Conservation (phyloP, 2,113 vertebrate genomes). For the Spea bombifrons region DNA sequence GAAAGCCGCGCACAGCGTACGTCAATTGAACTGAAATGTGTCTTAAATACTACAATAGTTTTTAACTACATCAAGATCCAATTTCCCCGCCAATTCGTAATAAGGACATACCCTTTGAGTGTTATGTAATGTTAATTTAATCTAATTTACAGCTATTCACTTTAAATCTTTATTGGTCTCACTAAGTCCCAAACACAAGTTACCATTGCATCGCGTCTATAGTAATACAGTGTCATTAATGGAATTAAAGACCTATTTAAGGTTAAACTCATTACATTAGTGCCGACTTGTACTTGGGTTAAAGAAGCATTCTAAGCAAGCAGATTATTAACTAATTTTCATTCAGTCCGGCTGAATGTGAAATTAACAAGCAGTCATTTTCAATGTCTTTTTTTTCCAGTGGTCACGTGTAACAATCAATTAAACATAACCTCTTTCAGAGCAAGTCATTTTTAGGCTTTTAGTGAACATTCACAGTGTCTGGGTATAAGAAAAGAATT, state of each 20-base stretch:
- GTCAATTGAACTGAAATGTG: slow-evolving; percentile 4
- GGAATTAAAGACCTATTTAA: slow-evolving; percentile 41
- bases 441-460: slow-evolving; percentile 15
- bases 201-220: slow-evolving; percentile 3
- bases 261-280: slow-evolving; percentile 33
- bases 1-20: background rate
- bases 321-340: slow-evolving; percentile 39
- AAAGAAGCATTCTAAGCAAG: slow-evolving; percentile 20
- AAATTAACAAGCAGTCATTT: slow-evolving; percentile 35
- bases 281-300: slow-evolving; percentile 26
- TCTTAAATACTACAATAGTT: slow-evolving; percentile 25
- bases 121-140: slow-evolving; percentile 41
- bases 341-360: slow-evolving; percentile 28
- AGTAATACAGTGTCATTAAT: slow-evolving; percentile 22
- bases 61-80: slow-evolving; percentile 22
- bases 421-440: slow-evolving; percentile 13
- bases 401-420: slow-evolving; percentile 20
- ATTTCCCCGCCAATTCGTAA: slow-evolving; percentile 10
- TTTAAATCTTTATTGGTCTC: slow-evolving; percentile 37
- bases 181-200: slow-evolving; percentile 34
- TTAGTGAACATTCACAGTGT: background rate
- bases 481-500: slow-evolving; percentile 6
- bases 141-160: slow-evolving; percentile 21
- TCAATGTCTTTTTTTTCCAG: slow-evolving; percentile 8
- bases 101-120: slow-evolving; percentile 33